Evolutionary conservation across 2,113 vertebrate genomes (phyloP), one percentile per base, ranked within the genome.

Genomic region (Antechinus flavipes): DNA sequence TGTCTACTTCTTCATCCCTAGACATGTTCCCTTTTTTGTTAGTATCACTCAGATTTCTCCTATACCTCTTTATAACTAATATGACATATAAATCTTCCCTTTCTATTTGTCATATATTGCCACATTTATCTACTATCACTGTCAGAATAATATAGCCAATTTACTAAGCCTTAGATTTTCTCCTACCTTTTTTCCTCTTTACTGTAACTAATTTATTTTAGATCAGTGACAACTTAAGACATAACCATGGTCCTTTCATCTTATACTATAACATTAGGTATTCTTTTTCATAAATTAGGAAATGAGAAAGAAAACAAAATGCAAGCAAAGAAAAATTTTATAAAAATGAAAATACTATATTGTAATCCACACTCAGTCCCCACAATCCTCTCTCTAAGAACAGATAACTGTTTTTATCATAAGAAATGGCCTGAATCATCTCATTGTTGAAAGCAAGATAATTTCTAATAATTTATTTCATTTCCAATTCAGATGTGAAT

Each of bases 221-320:
- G 76, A 96, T 96, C 68, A 2, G 0, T 54, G 49, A 58, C 91
- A 50, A 91, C 91, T 94, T 96, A 54, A 95, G 94, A 58, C 92
- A 94, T 93, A 58, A 46, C 24, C 6, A 53, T 55, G 47, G 35
- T 8, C 46, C 55, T 53, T 68, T 94, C n/a, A 30, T 52, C 93
- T 84, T 92, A 56, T 11, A 56, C 1, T 55, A 23, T 94, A 42
- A 90, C 92, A 35, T 5, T 84, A 84, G 16, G 50, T 19, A 42
- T 84, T 84, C 68, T 84, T 84, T 26, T 26, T 68, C n/a, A 42
- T 22, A 84, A n/a, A 42, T 84, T 84, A 10, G 50, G 50, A 52
- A 52, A 52, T 52, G 50, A 52, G 50, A 52, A 52, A 52, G 50
- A 52, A 52, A 11, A 52, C 50, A 10, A 10, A 52, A 52, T 52